Evolutionary conservation across 2,888 invertebrate genomes (phyloP), one percentile per base, ranked within the genome.

Genomic region (Fissipunctia ypsillon): DNA sequence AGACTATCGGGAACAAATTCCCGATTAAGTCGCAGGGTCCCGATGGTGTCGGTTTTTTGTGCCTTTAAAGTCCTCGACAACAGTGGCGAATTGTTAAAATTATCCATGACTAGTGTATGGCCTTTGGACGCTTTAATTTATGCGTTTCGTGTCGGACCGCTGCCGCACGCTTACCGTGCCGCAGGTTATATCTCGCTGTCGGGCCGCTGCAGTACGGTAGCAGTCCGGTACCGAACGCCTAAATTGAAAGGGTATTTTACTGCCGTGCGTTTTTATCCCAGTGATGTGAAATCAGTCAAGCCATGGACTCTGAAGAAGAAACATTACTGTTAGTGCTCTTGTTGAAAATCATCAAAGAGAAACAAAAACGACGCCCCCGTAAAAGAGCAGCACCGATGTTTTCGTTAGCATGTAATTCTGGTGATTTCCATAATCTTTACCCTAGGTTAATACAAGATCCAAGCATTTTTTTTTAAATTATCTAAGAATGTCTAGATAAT

Each of bases 381-480:
- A 69, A 65, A 74, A 74, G 52, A 74, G 69, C 69, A 54, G 19
- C 74, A 60, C 52, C 74, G 59, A 65, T 69, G 69, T 69, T 69
- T 75, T 71, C 66, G 7, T 69, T 63, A 76, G 50, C 66, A 71
- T 71, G 1, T 71, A 43, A 71, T 64, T 69, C 14, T 63, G 73
- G 77, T 77, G 25, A 78, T 70, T 78, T 73, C 69, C 43, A 70
- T 78, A 70, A 63, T 69, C 74, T 78, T 77, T 74, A 74, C 74
- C 70, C 76, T 69, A 73, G 76, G 64, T 5, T 35, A 35, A 45
- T 7, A 45, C 45, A 45, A 45, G 45, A 45, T 45, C 19, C 45
- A 57, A 65, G 65, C 69, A 65, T 38, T 54, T 64, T 65, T 74
- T 69, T 74, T 74, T n/a, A n/a, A 65, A 57, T 57, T 59, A 59